phyloP scores from a whole-genome alignment of 2,113 vertebrate genomes.

The Mormyrus iriodes region DNA sequence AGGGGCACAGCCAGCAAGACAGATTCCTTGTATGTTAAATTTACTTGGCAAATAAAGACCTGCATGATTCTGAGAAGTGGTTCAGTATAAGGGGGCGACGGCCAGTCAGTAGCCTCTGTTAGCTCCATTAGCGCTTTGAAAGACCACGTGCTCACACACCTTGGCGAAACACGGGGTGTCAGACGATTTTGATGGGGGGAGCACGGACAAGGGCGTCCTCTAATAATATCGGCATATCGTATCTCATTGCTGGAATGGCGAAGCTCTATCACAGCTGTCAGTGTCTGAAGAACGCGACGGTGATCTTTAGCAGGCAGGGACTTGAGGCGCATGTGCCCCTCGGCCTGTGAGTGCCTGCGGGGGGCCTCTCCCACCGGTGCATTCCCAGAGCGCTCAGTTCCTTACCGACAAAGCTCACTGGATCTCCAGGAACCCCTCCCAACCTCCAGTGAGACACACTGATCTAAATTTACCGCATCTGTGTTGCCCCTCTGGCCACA shows the following conservation, averaged over 20 bases:
- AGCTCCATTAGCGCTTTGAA: not conserved
- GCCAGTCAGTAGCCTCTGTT: not conserved
- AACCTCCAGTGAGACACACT: not conserved
- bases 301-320: not conserved
- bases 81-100: not conserved
- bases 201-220: not conserved
- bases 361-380: not conserved
- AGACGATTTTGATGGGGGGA: not conserved
- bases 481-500: conserved; percentile 17
- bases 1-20: not conserved
- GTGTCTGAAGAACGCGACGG: not conserved
- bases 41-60: not conserved
- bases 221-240: not conserved
- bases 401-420: not conserved
- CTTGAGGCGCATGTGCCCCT: not conserved
- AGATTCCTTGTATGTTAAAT: not conserved
- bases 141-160: not conserved
- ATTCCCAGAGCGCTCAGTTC: not conserved
- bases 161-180: not conserved
- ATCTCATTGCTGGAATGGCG: not conserved
- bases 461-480: not conserved
- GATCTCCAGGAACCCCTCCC: not conserved
- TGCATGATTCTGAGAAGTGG: not conserved
- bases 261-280: not conserved
- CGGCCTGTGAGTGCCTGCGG: not conserved